phyloP scores from a whole-genome alignment of 2,888 invertebrate species.

The Rutpela maculata region DNA sequence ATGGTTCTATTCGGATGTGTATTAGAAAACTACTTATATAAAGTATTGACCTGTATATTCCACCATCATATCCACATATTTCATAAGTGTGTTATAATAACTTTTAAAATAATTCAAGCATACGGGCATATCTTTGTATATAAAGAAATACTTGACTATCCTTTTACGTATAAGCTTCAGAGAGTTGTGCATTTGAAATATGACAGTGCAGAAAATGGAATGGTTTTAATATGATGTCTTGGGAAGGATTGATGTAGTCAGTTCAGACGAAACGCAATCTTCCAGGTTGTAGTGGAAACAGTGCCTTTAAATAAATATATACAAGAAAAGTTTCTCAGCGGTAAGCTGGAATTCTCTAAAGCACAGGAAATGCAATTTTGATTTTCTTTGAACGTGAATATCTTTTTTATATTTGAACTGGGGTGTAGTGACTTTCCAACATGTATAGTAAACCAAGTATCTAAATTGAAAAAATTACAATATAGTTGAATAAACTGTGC shows the following conservation, averaged over 20 bases:
- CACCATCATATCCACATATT: background rate
- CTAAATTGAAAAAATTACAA: too few relatives aligned
- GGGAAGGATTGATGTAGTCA: background rate
- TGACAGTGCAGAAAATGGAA: conserved; percentile 7
- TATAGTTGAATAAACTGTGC: too few relatives aligned
- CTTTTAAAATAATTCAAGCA: background rate
- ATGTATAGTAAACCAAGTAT: too few relatives aligned
- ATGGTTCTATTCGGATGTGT: conserved; percentile 13
- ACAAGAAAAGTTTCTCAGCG: background rate
- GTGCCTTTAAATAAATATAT: background rate
- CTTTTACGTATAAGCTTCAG: background rate
- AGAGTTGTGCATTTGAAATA: background rate
- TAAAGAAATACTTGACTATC: background rate
- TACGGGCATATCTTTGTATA: background rate
- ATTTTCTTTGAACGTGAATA: too few relatives aligned
- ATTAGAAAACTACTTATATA: conserved; percentile 20
- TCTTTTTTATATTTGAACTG: background rate
- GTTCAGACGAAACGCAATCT: background rate
- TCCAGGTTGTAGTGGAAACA: background rate
- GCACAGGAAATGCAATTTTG: background rate
- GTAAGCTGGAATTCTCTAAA: background rate
- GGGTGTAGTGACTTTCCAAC: background rate
- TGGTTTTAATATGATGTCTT: background rate
- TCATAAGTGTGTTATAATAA: background rate
- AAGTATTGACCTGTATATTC: background rate